phyloP scores from a whole-genome alignment of 2,113 vertebrate genomes.

The Pao palembangensis region DNA sequence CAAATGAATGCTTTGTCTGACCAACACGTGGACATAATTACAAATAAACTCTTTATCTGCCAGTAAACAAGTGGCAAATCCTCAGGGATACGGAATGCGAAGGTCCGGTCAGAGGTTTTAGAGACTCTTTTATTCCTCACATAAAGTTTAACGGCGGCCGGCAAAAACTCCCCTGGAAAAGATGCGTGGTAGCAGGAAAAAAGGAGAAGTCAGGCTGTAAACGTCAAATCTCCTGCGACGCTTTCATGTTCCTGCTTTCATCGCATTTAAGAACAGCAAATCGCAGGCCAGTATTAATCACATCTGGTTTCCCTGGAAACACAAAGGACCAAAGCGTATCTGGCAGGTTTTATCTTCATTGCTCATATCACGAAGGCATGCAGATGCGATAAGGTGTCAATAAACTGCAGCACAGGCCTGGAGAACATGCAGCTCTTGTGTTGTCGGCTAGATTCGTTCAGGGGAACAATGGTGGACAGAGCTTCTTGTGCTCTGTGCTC shows the following conservation, averaged over 20 bases:
- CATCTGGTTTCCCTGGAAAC: too few species aligned
- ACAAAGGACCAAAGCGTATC: background rate
- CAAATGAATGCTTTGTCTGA: constrained; percentile 11
- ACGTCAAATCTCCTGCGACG: background rate
- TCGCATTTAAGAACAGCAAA: constrained; percentile 13
- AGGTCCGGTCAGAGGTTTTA: constrained; percentile 1
- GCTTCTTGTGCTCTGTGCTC: too few species aligned
- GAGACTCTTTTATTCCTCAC: constrained; percentile 3
- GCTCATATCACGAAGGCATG: background rate
- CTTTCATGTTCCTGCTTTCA: constrained; percentile 31
- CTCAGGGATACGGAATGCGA: background rate
- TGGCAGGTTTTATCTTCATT: background rate
- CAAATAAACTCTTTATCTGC: constrained; percentile 14
- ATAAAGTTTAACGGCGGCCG: constrained; percentile 6
- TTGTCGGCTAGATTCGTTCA: too few species aligned
- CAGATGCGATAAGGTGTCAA: background rate
- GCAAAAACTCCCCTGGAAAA: background rate
- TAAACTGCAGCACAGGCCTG: too few species aligned
- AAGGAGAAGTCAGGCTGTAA: constrained; percentile 3
- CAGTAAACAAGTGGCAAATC: constrained; percentile 9
- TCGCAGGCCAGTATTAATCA: too few species aligned
- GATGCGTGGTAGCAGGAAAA: constrained; percentile 4
- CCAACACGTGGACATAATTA: constrained; percentile 36
- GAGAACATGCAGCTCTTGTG: too few species aligned
- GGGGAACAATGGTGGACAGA: too few species aligned